These are phyloP conservation scores for Hippocampus mohnikei DNA, from an alignment of 2,113 vertebrate species.

Conservation along the genomic window DNA sequence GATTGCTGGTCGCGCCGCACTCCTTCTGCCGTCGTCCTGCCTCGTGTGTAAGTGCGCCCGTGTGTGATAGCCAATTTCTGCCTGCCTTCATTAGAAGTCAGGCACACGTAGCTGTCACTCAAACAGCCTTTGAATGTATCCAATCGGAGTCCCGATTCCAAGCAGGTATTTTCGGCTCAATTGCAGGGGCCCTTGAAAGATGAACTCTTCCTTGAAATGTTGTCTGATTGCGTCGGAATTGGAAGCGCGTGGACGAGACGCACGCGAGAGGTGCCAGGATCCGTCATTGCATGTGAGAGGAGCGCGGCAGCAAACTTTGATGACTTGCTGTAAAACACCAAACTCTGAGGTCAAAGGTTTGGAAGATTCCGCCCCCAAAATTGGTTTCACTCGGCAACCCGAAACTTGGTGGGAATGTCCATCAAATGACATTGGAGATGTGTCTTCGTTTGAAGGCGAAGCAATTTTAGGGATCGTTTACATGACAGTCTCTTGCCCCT, in stretches of 20 bases:
- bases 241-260: background rate
- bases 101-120: background rate
- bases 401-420: background rate
- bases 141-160: background rate
- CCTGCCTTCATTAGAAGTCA: background rate
- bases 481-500: background rate
- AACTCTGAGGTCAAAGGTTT: background rate
- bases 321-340: background rate
- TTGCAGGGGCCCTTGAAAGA: background rate
- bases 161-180: background rate
- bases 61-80: background rate
- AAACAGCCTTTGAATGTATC: background rate
- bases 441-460: too few species aligned
- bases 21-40: background rate
- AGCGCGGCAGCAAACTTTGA: background rate
- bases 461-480: constrained; percentile 6
- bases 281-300: background rate
- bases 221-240: background rate
- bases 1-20: background rate
- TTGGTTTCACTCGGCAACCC: background rate
- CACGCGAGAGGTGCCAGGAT: background rate
- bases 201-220: background rate
- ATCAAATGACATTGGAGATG: background rate
- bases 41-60: background rate
- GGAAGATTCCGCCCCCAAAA: background rate